Percentiles rank a stretch among this genome's conserved stretches.
These are phyloP conservation scores for Vanessa cardui DNA, from an alignment of 2,888 invertebrate genomes.

Conservation along the genomic window DNA sequence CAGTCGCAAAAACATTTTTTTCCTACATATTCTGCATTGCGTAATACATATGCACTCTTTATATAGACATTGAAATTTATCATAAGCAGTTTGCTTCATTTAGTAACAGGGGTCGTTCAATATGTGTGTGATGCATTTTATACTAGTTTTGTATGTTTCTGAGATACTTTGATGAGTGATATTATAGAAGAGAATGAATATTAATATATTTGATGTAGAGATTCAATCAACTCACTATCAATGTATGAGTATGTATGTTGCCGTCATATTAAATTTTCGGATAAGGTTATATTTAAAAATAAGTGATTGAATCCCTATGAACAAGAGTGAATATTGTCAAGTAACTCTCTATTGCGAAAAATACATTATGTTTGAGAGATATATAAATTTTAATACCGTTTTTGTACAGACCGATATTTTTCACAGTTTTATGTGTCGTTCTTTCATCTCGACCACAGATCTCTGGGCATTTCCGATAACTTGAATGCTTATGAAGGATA, in stretches of 20 bases:
- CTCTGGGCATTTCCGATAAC: slow-evolving; percentile 58
- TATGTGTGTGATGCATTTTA: neutral
- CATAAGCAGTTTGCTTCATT: too few relatives aligned
- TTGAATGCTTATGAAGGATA: slow-evolving; percentile 46
- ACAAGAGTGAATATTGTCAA: slow-evolving; percentile 50
- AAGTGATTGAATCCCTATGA: slow-evolving; percentile 40
- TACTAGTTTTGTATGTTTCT: neutral
- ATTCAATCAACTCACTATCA: slow-evolving; percentile 27
- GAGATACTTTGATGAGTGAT: neutral
- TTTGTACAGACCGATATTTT: slow-evolving; percentile 64
- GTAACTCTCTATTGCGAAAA: slow-evolving; percentile 61
- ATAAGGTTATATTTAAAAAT: too few relatives aligned
- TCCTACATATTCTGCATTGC: slow-evolving; percentile 6
- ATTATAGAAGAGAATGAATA: neutral
- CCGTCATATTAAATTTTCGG: too few relatives aligned
- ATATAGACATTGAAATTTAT: too few relatives aligned
- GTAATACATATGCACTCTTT: slow-evolving; percentile 9
- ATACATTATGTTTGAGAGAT: slow-evolving; percentile 66
- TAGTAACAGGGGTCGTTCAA: too few relatives aligned
- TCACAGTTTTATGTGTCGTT: slow-evolving; percentile 5
- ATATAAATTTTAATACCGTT: slow-evolving; percentile 60
- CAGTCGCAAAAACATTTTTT: slow-evolving; percentile 37
- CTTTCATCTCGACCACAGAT: slow-evolving; percentile 34
- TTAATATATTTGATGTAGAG: slow-evolving; percentile 36
- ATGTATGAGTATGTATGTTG: neutral